Conservation (phyloP, 1,140 invertebrate species). For the Geopemphigus sp. region DNA sequence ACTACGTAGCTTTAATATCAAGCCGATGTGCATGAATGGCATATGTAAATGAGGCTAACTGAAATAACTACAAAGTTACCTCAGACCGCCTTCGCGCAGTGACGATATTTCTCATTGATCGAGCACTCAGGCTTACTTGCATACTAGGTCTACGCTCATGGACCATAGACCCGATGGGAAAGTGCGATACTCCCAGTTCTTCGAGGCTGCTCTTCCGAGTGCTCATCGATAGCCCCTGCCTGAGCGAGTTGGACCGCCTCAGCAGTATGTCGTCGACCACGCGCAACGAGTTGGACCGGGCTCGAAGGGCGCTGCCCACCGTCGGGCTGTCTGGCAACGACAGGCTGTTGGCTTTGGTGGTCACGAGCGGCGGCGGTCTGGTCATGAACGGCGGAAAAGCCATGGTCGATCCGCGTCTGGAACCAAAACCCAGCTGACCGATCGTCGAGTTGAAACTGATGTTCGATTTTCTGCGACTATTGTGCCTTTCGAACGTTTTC, state of each 20-base stretch:
- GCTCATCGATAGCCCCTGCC: slow-evolving; percentile 68
- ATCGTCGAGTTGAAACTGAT: slow-evolving; percentile 82
- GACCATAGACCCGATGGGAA: slow-evolving; percentile 43
- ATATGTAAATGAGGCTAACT: slow-evolving; percentile 26
- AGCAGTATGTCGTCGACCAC: slow-evolving; percentile 81
- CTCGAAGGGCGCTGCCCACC: slow-evolving; percentile 70
- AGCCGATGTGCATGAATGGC: neutral
- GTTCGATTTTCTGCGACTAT: slow-evolving; percentile 83
- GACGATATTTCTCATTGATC: slow-evolving; percentile 39
- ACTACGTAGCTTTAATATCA: neutral
- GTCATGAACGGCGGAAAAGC: slow-evolving; percentile 57
- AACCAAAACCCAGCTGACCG: slow-evolving; percentile 57
- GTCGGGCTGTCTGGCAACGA: slow-evolving; percentile 81
- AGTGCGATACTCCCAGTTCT: slow-evolving; percentile 76
- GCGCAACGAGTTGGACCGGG: slow-evolving; percentile 78
- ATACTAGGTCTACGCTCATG: slow-evolving; percentile 50
- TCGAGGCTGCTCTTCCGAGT: slow-evolving; percentile 78
- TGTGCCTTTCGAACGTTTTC: slow-evolving; percentile 89
- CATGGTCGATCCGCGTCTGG: slow-evolving; percentile 59
- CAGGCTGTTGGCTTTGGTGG: slow-evolving; percentile 81
- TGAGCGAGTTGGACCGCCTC: slow-evolving; percentile 76
- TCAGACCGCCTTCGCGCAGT: slow-evolving; percentile 43
- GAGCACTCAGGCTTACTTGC: slow-evolving; percentile 49
- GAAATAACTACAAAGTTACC: slow-evolving; percentile 49
- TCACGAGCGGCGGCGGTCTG: slow-evolving; percentile 72